Evolutionary conservation across 2,888 invertebrate species (phyloP).

Genomic region (Drosophila anomalata): DNA sequence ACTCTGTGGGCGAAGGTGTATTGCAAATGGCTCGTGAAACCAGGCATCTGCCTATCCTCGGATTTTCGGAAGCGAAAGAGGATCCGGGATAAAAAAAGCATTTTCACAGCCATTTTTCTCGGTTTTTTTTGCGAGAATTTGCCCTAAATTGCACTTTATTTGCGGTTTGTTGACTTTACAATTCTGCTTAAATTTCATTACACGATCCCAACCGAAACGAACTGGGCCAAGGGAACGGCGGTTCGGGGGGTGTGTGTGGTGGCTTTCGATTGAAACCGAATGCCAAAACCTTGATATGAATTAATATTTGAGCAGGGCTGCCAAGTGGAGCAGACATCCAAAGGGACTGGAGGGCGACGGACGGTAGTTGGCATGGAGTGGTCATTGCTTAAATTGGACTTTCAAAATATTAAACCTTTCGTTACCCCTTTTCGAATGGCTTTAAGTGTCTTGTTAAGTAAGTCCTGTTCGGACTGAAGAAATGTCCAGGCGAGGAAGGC

Average conservation of each 20-base stretch:
- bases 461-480: background rate
- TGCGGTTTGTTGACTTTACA: constrained; percentile 76
- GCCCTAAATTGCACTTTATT: constrained; percentile 71
- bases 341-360: constrained; percentile 23
- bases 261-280: constrained; percentile 60
- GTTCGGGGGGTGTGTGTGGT: constrained; percentile 11
- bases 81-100: constrained; percentile 45
- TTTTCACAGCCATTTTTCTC: constrained; percentile 6
- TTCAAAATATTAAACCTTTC: background rate
- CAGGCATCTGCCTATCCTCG: constrained; percentile 29
- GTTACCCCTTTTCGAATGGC: background rate
- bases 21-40: constrained; percentile 69
- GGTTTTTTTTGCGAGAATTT: constrained; percentile 30
- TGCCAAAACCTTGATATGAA: constrained; percentile 77
- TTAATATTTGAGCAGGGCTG: constrained; percentile 72
- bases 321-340: constrained; percentile 49
- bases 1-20: constrained; percentile 49
- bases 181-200: constrained; percentile 78
- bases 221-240: constrained; percentile 11
- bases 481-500: constrained; percentile 27
- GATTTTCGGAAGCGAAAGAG: background rate
- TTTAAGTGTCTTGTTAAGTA: constrained; percentile 4
- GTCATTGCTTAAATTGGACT: constrained; percentile 49
- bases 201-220: constrained; percentile 54
- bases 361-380: constrained; percentile 33